Evolutionary conservation across 2,797 vertebrate species (phyloP).

Genomic region (Trematomus bernacchii): DNA sequence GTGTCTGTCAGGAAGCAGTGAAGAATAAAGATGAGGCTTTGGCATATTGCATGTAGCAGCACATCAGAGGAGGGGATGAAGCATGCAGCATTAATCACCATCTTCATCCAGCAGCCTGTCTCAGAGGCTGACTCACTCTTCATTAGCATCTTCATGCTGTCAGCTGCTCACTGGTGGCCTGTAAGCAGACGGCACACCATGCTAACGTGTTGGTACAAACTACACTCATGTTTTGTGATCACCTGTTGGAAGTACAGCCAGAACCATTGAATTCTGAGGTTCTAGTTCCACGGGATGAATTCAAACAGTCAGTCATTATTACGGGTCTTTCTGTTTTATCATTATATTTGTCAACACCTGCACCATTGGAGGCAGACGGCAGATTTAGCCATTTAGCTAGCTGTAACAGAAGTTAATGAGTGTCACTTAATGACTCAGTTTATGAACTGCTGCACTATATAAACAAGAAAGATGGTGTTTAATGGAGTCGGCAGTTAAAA

Average conservation of each 20-base stretch:
- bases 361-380: constrained; percentile 5
- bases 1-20: constrained; percentile 35
- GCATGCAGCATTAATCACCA: constrained; percentile 69
- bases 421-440: constrained; percentile 16
- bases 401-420: constrained; percentile 13
- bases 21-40: constrained; percentile 43
- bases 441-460: constrained; percentile 8
- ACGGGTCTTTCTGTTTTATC: background rate
- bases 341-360: constrained; percentile 25
- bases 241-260: constrained; percentile 3
- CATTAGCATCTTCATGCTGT: constrained; percentile 67
- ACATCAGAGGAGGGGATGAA: constrained; percentile 53
- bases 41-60: constrained; percentile 61
- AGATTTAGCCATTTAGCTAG: constrained; percentile 9
- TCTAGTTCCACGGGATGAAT: too few species aligned
- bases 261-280: background rate
- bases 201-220: constrained; percentile 24
- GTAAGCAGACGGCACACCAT: constrained; percentile 28
- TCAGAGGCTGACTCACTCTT: constrained; percentile 73
- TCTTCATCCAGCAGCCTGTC: constrained; percentile 69
- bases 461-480: constrained; percentile 10
- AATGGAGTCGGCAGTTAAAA: constrained; percentile 13
- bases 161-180: constrained; percentile 55
- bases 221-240: constrained; percentile 7
- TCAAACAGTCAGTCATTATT: background rate